These are phyloP conservation scores for Morone chrysops DNA, from an alignment of 2,113 vertebrate genomes.

Conservation along the genomic window DNA sequence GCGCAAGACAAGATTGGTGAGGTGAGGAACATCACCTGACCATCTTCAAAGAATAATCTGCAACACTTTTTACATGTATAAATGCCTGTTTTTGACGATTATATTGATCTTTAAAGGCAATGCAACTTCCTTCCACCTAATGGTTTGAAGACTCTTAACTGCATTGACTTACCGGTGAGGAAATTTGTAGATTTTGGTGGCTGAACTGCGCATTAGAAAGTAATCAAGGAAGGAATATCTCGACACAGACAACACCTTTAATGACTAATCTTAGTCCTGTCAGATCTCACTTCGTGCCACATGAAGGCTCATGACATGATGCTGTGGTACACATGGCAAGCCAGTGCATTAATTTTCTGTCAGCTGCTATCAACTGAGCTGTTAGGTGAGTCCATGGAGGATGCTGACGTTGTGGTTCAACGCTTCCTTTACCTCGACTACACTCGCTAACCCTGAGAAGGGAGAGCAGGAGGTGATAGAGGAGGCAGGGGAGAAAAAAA, in stretches of 20 bases:
- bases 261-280: background rate
- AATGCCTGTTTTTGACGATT: background rate
- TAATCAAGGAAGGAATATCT: background rate
- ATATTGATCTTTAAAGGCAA: background rate
- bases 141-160: background rate
- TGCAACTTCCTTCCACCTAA: background rate
- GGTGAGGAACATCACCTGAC: background rate
- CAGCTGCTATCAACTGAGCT: background rate
- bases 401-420: slow-evolving; percentile 5
- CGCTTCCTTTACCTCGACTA: slow-evolving; percentile 4
- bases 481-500: slow-evolving; percentile 4
- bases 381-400: background rate
- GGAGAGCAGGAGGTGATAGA: slow-evolving; percentile 31
- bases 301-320: background rate
- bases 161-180: background rate
- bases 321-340: background rate
- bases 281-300: background rate
- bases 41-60: background rate
- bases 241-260: background rate
- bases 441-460: slow-evolving; percentile 13
- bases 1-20: background rate
- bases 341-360: slow-evolving; percentile 3
- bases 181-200: background rate
- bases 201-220: background rate
- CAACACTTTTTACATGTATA: background rate